These are phyloP conservation scores for Sturmia bella DNA, from an alignment of 2,888 invertebrate species.

Conservation along the genomic window DNA sequence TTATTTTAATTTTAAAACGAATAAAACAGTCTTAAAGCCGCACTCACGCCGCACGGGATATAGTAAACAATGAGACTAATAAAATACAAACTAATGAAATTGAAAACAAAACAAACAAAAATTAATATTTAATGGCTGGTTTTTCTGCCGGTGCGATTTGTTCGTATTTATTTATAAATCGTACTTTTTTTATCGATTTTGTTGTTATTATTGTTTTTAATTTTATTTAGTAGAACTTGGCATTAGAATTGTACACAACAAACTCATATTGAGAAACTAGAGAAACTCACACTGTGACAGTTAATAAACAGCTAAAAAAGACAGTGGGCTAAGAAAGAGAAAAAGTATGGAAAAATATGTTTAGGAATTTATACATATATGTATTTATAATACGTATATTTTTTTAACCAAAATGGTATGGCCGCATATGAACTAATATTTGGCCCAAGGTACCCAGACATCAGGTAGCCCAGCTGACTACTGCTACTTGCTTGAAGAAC, in stretches of 20 bases:
- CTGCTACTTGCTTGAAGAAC: too few species aligned
- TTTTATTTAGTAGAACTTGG: slow-evolving; percentile 33
- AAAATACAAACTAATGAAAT: slow-evolving; percentile 7
- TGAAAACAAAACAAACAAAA: slow-evolving; percentile 10
- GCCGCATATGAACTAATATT: too few species aligned
- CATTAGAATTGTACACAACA: slow-evolving; percentile 28
- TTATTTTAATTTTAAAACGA: slow-evolving; percentile 18
- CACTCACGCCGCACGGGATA: slow-evolving; percentile 2
- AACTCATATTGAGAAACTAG: slow-evolving; percentile 36
- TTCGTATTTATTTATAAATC: slow-evolving; percentile 8
- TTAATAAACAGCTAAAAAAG: too few species aligned
- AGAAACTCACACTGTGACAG: neutral
- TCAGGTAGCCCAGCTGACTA: too few species aligned
- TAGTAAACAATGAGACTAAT: slow-evolving; percentile 1
- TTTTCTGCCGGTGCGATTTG: slow-evolving; percentile 1
- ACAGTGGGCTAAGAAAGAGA: too few species aligned
- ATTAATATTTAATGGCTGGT: slow-evolving; percentile 9
- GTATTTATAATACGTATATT: too few species aligned
- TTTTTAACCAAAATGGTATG: too few species aligned
- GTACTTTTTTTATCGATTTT: slow-evolving; percentile 22
- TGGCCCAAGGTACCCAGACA: too few species aligned
- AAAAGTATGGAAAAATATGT: too few species aligned
- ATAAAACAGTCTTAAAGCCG: slow-evolving; percentile 5
- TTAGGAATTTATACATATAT: too few species aligned
- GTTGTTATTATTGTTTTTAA: neutral